phyloP scores from a whole-genome alignment of 2,888 invertebrate genomes.

The Drosophila greeni region DNA sequence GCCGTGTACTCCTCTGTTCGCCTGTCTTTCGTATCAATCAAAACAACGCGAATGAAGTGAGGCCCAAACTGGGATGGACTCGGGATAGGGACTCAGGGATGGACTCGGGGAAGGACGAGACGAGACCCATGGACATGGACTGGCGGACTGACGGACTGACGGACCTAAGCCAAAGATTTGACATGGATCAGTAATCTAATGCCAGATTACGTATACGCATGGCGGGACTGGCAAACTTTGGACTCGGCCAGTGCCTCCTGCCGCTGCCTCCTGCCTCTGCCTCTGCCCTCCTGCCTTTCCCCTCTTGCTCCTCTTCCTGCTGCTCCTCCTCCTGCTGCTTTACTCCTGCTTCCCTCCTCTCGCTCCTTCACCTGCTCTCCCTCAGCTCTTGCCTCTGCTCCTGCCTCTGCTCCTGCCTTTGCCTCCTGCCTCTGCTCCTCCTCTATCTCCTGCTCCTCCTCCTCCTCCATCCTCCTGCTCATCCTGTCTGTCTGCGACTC shows the following conservation, averaged over 20 bases:
- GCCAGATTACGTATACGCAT: constrained; percentile 79
- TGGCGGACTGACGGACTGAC: constrained; percentile 17
- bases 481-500: constrained; percentile 25
- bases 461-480: constrained; percentile 10
- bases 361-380: background rate
- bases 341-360: constrained; percentile 7
- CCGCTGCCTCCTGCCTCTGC: background rate
- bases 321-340: background rate
- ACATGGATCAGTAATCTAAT: constrained; percentile 80
- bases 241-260: constrained; percentile 20
- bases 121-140: no score
- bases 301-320: constrained; percentile 16
- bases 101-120: background rate
- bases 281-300: constrained; percentile 9
- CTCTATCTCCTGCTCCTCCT: background rate
- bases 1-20: constrained; percentile 8
- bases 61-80: constrained; percentile 40
- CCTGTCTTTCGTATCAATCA: constrained; percentile 67
- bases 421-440: constrained; percentile 10
- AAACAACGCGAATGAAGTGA: constrained; percentile 59
- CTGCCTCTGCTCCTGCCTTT: constrained; percentile 2
- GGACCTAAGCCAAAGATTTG: constrained; percentile 78
- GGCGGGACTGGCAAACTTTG: constrained; percentile 58
- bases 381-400: background rate
- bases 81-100: constrained; percentile 5